Conservation (phyloP, 2,797 vertebrate genomes). For the Balearica regulorum region DNA sequence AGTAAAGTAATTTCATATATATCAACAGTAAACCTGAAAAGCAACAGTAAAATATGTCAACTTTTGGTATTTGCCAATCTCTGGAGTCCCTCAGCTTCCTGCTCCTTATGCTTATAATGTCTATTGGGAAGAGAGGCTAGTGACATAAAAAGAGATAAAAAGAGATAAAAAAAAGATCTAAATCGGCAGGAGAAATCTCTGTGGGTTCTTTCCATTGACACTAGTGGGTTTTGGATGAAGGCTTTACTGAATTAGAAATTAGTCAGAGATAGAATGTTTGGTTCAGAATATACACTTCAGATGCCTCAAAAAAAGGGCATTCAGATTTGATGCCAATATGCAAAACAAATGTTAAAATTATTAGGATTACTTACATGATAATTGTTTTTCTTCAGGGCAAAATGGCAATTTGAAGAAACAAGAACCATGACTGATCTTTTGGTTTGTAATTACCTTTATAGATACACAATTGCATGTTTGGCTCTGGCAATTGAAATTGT, state of each 20-base stretch:
- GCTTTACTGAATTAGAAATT: background rate
- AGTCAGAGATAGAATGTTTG: background rate
- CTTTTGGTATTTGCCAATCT: background rate
- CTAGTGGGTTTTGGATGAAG: background rate
- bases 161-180: background rate
- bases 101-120: background rate
- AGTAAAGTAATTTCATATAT: background rate
- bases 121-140: background rate
- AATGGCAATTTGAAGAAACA: conserved; percentile 36
- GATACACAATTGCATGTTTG: conserved; percentile 30
- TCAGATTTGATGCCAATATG: conserved; percentile 15
- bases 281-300: background rate
- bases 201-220: background rate
- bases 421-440: conserved; percentile 44
- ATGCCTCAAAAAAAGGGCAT: background rate
- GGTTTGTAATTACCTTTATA: conserved; percentile 47
- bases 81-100: background rate
- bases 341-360: conserved; percentile 31
- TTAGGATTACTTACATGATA: background rate
- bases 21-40: background rate
- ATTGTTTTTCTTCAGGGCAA: conserved; percentile 42
- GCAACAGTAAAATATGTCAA: background rate
- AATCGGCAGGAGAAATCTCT: background rate
- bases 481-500: conserved; percentile 16
- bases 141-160: background rate